Percentiles rank a stretch among this genome's conserved stretches.
phyloP scores from a whole-genome alignment of 2,113 vertebrate species.

The Coturnix japonica region DNA sequence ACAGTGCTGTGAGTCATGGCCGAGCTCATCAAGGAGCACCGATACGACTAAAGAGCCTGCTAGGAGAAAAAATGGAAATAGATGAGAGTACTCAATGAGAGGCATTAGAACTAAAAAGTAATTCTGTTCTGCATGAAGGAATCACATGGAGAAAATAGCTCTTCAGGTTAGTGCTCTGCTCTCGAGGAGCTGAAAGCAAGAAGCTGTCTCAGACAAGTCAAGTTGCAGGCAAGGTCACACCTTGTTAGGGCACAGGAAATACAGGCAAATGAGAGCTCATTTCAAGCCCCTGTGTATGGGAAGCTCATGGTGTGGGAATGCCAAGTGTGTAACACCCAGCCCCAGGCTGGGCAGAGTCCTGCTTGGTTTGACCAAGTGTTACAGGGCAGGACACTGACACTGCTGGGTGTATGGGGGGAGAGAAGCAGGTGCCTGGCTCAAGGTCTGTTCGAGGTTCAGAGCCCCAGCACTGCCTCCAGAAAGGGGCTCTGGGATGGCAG shows the following conservation, averaged over 20 bases:
- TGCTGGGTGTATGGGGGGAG: background rate
- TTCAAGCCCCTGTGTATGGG: accelerated
- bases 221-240: background rate
- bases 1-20: background rate
- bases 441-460: background rate
- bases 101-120: background rate
- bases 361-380: background rate
- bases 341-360: background rate
- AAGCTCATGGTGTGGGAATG: background rate
- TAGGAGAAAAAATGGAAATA: constrained; percentile 12
- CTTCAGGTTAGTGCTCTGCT: background rate
- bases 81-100: background rate
- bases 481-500: background rate
- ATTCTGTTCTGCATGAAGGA: background rate
- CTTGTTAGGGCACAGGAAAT: background rate
- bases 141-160: background rate
- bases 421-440: background rate
- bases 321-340: accelerated
- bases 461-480: background rate
- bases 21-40: background rate
- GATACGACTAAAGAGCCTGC: background rate
- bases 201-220: background rate
- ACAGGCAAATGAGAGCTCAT: background rate
- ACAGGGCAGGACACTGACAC: accelerated
- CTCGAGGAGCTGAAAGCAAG: background rate